Evolutionary conservation across 2,888 invertebrate genomes (phyloP).

Genomic region (Hypsopygia costalis): DNA sequence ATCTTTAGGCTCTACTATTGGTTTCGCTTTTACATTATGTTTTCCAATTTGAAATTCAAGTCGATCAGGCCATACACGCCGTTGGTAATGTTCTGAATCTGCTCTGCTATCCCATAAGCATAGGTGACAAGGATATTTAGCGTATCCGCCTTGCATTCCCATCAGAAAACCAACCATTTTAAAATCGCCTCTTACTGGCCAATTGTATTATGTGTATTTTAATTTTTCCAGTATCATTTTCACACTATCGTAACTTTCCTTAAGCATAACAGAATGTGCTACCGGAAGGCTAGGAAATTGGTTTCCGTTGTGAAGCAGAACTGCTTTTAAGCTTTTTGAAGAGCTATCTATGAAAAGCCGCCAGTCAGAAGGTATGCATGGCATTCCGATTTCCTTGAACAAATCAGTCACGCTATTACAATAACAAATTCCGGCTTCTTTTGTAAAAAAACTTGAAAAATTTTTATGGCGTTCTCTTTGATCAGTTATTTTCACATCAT

Average conservation of each 20-base stretch:
- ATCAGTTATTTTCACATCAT: constrained; percentile 16
- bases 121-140: constrained; percentile 7
- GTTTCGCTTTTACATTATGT: no score
- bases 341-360: constrained; percentile 24
- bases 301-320: constrained; percentile 23
- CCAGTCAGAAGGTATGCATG: constrained; percentile 18
- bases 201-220: background rate
- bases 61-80: constrained; percentile 2
- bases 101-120: no score
- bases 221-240: constrained; percentile 4
- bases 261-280: constrained; percentile 16
- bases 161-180: constrained; percentile 4
- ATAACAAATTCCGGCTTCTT: constrained; percentile 22
- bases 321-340: constrained; percentile 24
- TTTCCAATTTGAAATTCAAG: no score
- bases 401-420: constrained; percentile 21
- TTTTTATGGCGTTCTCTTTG: constrained; percentile 15
- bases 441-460: constrained; percentile 16
- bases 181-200: no score
- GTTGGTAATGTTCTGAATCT: no score
- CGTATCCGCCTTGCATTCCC: no score
- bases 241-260: constrained; percentile 10
- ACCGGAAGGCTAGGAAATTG: constrained; percentile 21
- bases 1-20: no score
- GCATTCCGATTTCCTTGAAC: constrained; percentile 22